These are phyloP conservation scores for Apostichopus californicus DNA, from an alignment of 35 echinoderm and acorn worm species.

Conservation along the genomic window DNA sequence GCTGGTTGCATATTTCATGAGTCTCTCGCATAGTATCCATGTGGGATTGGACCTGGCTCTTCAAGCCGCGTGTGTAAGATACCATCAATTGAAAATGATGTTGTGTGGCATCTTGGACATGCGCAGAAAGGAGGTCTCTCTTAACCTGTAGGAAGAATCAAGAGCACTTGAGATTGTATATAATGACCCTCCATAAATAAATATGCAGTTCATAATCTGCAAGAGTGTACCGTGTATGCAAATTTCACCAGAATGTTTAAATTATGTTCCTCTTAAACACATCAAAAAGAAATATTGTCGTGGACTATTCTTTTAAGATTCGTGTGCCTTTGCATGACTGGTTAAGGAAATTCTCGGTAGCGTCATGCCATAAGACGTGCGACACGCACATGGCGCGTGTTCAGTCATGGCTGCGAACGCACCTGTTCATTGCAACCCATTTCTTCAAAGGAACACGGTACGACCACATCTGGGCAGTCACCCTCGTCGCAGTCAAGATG, in stretches of 20 bases:
- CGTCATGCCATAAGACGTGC: too few species aligned
- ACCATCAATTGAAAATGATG: conserved; percentile 31
- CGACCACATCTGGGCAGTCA: conserved; percentile 71
- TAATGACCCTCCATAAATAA: not conserved
- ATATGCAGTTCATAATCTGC: too few species aligned
- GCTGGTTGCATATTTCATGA: conserved; percentile 45
- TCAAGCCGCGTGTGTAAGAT: conserved; percentile 28
- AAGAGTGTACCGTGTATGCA: too few species aligned
- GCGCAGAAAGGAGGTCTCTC: conserved; percentile 5
- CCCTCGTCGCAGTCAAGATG: conserved; percentile 77
- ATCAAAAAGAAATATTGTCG: too few species aligned
- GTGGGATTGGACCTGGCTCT: not conserved
- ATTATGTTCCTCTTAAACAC: too few species aligned
- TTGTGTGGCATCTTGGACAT: not conserved
- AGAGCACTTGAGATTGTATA: not conserved
- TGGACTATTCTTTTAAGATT: too few species aligned
- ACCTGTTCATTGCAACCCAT: conserved; percentile 81
- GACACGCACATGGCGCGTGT: too few species aligned
- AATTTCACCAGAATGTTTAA: too few species aligned
- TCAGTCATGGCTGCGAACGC: not conserved
- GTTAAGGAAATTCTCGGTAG: too few species aligned
- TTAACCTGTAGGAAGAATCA: not conserved
- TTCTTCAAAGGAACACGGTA: conserved; percentile 73
- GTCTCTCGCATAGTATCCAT: conserved; percentile 8
- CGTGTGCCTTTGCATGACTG: too few species aligned